A percentile compares a stretch with the other conserved stretches of the same genome.
phyloP scores from a whole-genome alignment of 2,113 vertebrate species.

The Fregetta grallaria region DNA sequence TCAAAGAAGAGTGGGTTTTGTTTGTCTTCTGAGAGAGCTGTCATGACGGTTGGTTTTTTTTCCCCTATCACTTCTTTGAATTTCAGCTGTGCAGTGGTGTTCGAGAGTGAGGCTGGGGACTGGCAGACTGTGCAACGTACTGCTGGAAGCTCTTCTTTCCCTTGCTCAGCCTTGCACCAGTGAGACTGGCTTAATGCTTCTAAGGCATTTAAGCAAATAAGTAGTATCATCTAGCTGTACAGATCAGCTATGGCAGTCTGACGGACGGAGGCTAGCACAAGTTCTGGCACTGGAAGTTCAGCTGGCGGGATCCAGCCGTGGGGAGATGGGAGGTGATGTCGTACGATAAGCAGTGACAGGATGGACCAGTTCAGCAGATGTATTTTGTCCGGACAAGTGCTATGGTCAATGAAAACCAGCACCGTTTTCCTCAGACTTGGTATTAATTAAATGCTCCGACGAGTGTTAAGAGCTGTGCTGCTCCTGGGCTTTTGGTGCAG shows the following conservation, averaged over 20 bases:
- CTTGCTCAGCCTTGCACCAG: not conserved
- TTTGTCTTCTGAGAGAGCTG: not conserved
- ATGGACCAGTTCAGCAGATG: not conserved
- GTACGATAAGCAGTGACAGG: accelerated
- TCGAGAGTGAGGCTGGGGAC: not conserved
- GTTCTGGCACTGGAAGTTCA: not conserved
- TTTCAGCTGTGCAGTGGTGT: not conserved
- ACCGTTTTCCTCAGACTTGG: not conserved
- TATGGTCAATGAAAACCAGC: not conserved
- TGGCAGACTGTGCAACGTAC: not conserved
- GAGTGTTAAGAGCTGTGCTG: not conserved
- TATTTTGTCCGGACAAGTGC: not conserved
- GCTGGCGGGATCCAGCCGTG: not conserved
- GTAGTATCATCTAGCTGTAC: not conserved
- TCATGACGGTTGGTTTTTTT: not conserved
- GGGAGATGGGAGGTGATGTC: not conserved
- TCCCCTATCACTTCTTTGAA: not conserved
- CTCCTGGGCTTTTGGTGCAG: not conserved
- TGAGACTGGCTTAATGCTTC: not conserved
- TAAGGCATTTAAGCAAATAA: not conserved
- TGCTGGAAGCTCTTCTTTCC: not conserved
- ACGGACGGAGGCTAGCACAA: not conserved
- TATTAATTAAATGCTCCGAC: not conserved
- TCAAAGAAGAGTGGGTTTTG: not conserved
- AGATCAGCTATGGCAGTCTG: not conserved